phyloP scores from a whole-genome alignment of 1,140 invertebrate genomes.

The Drosophila pectinifera region DNA sequence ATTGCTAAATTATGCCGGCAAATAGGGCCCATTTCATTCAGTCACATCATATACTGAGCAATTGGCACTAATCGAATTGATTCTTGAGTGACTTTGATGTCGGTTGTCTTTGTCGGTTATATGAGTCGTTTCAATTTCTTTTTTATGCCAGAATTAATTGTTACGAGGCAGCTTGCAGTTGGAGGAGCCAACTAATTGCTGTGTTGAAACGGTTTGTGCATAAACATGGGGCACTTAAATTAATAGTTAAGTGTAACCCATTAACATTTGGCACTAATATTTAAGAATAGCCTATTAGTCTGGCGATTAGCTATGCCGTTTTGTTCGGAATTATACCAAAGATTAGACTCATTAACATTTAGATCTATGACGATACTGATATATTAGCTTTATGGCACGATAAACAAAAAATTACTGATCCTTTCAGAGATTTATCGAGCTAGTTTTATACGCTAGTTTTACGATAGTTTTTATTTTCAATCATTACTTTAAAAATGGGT shows the following conservation, averaged over 20 bases:
- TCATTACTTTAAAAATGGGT: too few species aligned
- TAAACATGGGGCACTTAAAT: conserved; percentile 27
- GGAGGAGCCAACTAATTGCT: conserved; percentile 32
- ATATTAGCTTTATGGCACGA: too few species aligned
- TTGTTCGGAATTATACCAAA: background rate
- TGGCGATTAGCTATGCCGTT: background rate
- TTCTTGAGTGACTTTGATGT: conserved; percentile 25
- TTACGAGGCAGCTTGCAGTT: conserved; percentile 14
- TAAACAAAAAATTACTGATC: too few species aligned
- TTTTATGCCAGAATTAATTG: conserved; percentile 35
- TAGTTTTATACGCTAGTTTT: too few species aligned
- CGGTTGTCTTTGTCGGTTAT: conserved; percentile 4
- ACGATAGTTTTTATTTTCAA: too few species aligned
- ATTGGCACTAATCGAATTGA: conserved; percentile 50
- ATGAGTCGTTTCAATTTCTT: conserved; percentile 7
- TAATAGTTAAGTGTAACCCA: conserved; percentile 22
- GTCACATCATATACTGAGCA: conserved; percentile 24
- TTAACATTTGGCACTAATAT: conserved; percentile 10
- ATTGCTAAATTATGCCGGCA: conserved; percentile 61
- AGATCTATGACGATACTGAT: background rate
- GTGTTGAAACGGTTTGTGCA: conserved; percentile 21
- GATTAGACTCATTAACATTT: background rate
- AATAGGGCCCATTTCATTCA: conserved; percentile 30
- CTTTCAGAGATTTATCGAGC: too few species aligned
- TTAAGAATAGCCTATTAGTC: conserved; percentile 8